Percentiles rank a stretch among this genome's conserved stretches.
Conservation (phyloP, 2,797 vertebrate species). For the Ciconia nigra region DNA sequence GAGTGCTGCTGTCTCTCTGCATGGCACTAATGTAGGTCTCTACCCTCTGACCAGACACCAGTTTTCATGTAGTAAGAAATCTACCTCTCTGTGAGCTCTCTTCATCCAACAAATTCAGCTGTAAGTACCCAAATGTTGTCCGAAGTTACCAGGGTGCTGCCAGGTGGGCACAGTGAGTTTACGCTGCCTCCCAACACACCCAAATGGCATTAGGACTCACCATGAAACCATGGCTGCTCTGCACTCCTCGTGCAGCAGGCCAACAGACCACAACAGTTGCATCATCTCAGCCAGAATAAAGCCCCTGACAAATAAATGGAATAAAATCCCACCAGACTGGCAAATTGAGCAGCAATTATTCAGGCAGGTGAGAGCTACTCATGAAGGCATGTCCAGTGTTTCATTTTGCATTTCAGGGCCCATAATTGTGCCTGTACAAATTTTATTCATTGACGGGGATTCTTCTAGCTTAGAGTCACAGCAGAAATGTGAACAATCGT, state of each 20-base stretch:
- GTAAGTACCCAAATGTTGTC: background rate
- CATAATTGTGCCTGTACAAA: accelerated
- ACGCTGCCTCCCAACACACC: background rate
- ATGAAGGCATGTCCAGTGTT: background rate
- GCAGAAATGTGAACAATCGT: accelerated
- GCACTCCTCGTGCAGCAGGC: too few species aligned
- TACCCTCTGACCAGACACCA: background rate
- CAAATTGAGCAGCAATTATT: background rate
- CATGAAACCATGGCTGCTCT: background rate
- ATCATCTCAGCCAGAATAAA: background rate
- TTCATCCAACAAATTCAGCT: background rate
- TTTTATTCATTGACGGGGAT: background rate
- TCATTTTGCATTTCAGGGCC: background rate
- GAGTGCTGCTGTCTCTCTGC: background rate
- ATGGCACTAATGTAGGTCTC: background rate
- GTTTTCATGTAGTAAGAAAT: background rate
- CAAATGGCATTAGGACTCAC: background rate
- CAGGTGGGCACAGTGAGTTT: background rate
- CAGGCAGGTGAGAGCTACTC: background rate
- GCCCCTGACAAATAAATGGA: background rate
- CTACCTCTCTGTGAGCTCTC: background rate
- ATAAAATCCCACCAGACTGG: background rate
- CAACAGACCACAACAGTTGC: background rate
- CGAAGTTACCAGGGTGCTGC: background rate
- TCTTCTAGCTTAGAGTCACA: background rate